These are phyloP conservation scores for Dermatophagoides farinae DNA, from an alignment of 1,140 invertebrate species.

Conservation along the genomic window DNA sequence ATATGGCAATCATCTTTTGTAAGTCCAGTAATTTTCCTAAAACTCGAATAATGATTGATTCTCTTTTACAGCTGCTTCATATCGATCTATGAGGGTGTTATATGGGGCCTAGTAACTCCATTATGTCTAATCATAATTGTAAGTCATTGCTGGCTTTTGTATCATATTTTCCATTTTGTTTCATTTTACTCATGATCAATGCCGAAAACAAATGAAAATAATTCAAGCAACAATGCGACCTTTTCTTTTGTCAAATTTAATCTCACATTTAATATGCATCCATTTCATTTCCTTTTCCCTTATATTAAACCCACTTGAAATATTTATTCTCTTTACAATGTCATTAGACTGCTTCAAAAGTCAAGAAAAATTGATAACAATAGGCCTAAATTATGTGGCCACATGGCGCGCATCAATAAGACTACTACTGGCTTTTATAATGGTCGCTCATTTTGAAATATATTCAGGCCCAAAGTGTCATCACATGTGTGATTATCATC, in stretches of 20 bases:
- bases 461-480: too few species aligned
- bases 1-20: conserved; percentile 83
- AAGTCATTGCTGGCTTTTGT: conserved; percentile 26
- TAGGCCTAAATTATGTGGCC: too few species aligned
- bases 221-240: neutral
- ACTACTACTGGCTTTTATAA: too few species aligned
- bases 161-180: neutral
- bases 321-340: too few species aligned
- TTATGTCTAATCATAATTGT: conserved; percentile 50
- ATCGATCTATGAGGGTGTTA: conserved; percentile 69
- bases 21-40: conserved; percentile 29
- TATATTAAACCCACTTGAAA: too few species aligned
- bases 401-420: too few species aligned
- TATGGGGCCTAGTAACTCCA: conserved; percentile 74
- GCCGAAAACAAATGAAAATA: neutral
- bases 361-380: too few species aligned
- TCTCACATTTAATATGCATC: neutral
- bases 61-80: conserved; percentile 59
- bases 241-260: neutral
- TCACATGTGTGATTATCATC: too few species aligned
- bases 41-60: neutral
- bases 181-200: neutral
- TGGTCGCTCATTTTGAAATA: too few species aligned
- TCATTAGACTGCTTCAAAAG: too few species aligned
- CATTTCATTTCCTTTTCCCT: neutral